A percentile compares a stretch with the other conserved stretches of the same genome.
Conservation (phyloP, 2,888 invertebrate genomes). For the Slavum lentiscoides region DNA sequence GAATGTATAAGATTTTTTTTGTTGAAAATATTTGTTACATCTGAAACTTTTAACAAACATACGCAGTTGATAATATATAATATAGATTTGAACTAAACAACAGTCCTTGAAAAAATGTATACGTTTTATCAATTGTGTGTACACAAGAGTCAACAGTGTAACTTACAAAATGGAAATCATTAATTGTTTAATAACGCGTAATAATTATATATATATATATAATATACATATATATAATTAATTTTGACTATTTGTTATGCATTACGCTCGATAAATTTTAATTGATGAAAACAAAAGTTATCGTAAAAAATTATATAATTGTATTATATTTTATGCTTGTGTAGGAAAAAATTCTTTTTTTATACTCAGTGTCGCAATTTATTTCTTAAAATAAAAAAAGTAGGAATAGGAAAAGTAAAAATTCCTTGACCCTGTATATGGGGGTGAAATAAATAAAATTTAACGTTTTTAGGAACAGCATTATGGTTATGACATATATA, state of each 20-base stretch:
- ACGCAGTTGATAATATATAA: neutral
- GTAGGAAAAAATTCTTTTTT: neutral
- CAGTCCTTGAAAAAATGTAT: slow-evolving; percentile 20
- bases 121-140: slow-evolving; percentile 4
- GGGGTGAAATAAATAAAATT: too few relatives aligned
- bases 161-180: neutral
- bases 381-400: too few relatives aligned
- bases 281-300: slow-evolving; percentile 10
- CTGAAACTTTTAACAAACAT: neutral
- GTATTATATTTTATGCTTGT: neutral
- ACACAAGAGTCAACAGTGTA: slow-evolving; percentile 5
- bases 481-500: neutral
- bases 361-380: too few relatives aligned
- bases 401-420: too few relatives aligned
- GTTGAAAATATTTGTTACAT: too few relatives aligned
- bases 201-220: neutral
- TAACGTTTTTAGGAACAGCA: too few relatives aligned
- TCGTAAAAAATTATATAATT: neutral
- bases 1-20: neutral
- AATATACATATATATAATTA: slow-evolving; percentile 3
- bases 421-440: too few relatives aligned
- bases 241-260: neutral
- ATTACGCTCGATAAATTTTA: neutral
- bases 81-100: slow-evolving; percentile 6
- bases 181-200: neutral